A percentile compares a stretch with the other conserved stretches of the same genome.
These are phyloP conservation scores for silkworm (Bombyx mori) DNA, from an alignment of 1,140 invertebrate species.

Conservation along the genomic window ASM3026992v2 NC_085120.1:854501-855000, in stretches of 20 bases:
- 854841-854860: slow-evolving; percentile 46
- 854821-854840: slow-evolving; percentile 52
- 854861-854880: slow-evolving; percentile 43
- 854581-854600: slow-evolving; percentile 67
- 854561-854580: slow-evolving; percentile 82
- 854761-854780: slow-evolving; percentile 59
- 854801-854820: slow-evolving; percentile 61
- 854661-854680: slow-evolving; percentile 84
- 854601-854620: slow-evolving; percentile 70
- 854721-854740: slow-evolving; percentile 72
- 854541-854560: slow-evolving; percentile 86
- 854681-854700: slow-evolving; percentile 78
- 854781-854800: slow-evolving; percentile 57
- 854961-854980: slow-evolving; percentile 35
- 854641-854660: slow-evolving; percentile 84
- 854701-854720: slow-evolving; percentile 62
- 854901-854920: slow-evolving; percentile 35
- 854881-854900: slow-evolving; percentile 47
- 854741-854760: slow-evolving; percentile 71
- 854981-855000: slow-evolving; percentile 36
- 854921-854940: slow-evolving; percentile 36
- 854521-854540: slow-evolving; percentile 67
- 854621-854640: slow-evolving; percentile 82
- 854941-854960: slow-evolving; percentile 42
- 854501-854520: slow-evolving; percentile 78